These are phyloP conservation scores for Carettochelys insculpta DNA, from an alignment of 2,113 vertebrate genomes.

Conservation along the genomic window DNA sequence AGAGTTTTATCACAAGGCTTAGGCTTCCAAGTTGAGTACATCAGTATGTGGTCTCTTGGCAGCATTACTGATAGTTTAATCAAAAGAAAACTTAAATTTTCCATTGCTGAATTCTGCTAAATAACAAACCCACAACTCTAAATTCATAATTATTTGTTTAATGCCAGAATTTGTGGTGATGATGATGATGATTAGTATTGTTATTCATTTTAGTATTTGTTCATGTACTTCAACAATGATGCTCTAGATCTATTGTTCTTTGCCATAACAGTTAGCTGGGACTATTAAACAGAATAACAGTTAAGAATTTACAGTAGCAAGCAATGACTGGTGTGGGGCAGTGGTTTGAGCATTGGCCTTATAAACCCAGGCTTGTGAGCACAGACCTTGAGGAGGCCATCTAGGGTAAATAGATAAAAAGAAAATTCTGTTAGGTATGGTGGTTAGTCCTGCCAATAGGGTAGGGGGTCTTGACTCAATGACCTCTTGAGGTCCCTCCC, in stretches of 20 bases:
- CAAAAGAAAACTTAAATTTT: neutral
- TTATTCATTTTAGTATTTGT: neutral
- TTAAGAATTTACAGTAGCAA: conserved; percentile 8
- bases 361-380: no score
- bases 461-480: no score
- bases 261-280: neutral
- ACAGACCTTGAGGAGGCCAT: no score
- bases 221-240: neutral
- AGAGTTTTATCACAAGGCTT: neutral
- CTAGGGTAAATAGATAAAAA: no score
- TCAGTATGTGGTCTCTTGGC: neutral
- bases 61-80: neutral
- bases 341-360: no score
- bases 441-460: no score
- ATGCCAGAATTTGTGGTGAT: neutral
- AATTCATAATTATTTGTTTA: neutral
- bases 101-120: neutral
- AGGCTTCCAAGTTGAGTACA: neutral
- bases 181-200: no score
- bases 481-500: no score
- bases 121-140: neutral
- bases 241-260: neutral
- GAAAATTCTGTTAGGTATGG: no score
- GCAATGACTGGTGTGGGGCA: no score
- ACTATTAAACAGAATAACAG: conserved; percentile 35